These are phyloP conservation scores for Arctia plantaginis DNA, from an alignment of 2,888 invertebrate genomes.

Conservation along the genomic window DNA sequence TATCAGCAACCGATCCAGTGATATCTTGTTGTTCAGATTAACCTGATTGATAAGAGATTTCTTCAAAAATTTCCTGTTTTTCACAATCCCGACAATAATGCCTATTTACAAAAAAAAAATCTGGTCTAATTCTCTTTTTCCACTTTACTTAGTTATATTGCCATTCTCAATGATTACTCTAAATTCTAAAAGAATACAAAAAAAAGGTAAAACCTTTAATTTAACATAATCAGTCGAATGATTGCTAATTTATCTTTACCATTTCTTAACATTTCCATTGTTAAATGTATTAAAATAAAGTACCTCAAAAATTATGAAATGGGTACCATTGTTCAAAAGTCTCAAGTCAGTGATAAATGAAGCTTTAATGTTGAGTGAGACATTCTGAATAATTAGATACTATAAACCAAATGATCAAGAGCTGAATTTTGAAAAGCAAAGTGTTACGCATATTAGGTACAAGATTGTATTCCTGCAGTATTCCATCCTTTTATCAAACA, in stretches of 20 bases:
- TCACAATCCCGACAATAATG: not conserved
- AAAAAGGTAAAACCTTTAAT: not conserved
- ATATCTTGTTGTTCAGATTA: too few species aligned
- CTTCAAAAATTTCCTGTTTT: too few species aligned
- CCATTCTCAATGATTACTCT: not conserved
- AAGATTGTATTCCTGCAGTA: not conserved
- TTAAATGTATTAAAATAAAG: not conserved
- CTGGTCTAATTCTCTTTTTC: not conserved
- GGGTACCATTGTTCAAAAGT: not conserved
- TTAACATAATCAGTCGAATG: not conserved
- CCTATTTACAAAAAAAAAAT: not conserved
- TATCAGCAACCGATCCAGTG: not conserved
- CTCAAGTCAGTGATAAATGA: not conserved
- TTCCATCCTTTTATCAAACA: not conserved
- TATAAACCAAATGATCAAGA: not conserved
- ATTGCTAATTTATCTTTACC: not conserved
- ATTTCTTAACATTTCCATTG: not conserved
- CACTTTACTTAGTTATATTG: not conserved
- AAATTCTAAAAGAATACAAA: not conserved
- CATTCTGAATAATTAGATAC: not conserved
- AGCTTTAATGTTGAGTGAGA: not conserved
- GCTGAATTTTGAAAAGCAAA: not conserved
- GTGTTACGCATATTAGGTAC: not conserved
- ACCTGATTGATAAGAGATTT: too few species aligned
- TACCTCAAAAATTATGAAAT: not conserved